Evolutionary conservation across 2,888 invertebrate species (phyloP).

Genomic region (Cybosia mesomella): DNA sequence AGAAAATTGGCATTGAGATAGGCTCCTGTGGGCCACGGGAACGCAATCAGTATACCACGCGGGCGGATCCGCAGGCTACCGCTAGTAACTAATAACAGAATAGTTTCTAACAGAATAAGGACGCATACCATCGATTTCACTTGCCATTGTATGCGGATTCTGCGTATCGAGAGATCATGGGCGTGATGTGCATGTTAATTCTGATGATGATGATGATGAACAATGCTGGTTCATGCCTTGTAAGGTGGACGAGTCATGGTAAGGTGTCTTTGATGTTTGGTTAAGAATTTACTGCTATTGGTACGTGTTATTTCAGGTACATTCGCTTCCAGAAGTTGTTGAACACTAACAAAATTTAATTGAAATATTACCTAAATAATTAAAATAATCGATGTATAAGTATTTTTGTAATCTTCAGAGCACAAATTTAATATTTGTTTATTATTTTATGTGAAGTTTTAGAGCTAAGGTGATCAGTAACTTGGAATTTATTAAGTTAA

Average conservation of each 20-base stretch:
- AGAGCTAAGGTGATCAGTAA: too few species aligned
- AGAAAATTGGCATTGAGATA: too few species aligned
- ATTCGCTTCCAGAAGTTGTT: not conserved
- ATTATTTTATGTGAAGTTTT: too few species aligned
- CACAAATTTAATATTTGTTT: too few species aligned
- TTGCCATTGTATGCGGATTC: constrained; percentile 79
- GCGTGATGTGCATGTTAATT: constrained; percentile 65
- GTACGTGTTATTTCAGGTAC: not conserved
- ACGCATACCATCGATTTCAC: constrained; percentile 65
- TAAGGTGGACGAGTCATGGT: constrained; percentile 31
- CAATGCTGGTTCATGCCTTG: constrained; percentile 41
- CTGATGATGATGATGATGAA: constrained; percentile 28
- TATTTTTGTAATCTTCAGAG: too few species aligned
- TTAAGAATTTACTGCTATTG: constrained; percentile 6
- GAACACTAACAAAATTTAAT: too few species aligned
- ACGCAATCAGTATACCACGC: not conserved
- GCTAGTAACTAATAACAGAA: constrained; percentile 42
- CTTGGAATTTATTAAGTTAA: not conserved
- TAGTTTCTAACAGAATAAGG: constrained; percentile 55
- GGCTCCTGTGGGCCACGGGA: not conserved
- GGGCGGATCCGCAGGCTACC: not conserved
- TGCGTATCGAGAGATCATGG: constrained; percentile 80
- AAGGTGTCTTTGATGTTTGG: constrained; percentile 15
- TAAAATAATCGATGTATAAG: too few species aligned
- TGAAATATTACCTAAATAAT: too few species aligned